Percentiles rank a stretch among this genome's conserved stretches.
phyloP scores from a whole-genome alignment of 2,888 invertebrate species.

The Matsumyia berberina region DNA sequence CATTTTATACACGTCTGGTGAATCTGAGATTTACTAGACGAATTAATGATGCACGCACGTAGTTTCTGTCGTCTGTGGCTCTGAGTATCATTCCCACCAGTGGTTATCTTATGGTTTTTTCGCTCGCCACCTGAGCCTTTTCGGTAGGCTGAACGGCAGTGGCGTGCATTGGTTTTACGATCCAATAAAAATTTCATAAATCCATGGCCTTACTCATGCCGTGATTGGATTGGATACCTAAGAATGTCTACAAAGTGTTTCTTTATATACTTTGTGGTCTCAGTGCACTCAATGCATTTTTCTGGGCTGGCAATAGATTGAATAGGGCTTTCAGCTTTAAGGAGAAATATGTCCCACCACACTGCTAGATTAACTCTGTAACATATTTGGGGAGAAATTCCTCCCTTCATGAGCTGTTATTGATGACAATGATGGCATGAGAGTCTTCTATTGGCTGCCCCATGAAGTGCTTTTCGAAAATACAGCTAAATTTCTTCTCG shows the following conservation, averaged over 20 bases:
- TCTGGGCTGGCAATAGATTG: no score
- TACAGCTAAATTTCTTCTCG: no score
- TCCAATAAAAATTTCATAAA: conserved; percentile 32
- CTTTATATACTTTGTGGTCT: no score
- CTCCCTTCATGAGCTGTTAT: no score
- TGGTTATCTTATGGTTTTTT: conserved; percentile 26
- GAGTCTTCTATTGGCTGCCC: no score
- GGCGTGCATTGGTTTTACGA: conserved; percentile 54
- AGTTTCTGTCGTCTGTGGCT: conserved; percentile 66
- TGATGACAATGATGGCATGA: no score
- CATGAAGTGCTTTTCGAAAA: no score
- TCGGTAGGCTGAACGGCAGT: conserved; percentile 45
- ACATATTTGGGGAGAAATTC: no score
- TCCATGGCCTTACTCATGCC: neutral
- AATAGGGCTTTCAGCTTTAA: no score
- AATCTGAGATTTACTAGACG: conserved; percentile 76
- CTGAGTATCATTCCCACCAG: conserved; percentile 61
- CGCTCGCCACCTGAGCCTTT: conserved; percentile 37
- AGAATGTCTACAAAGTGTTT: neutral
- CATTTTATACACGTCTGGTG: conserved; percentile 72
- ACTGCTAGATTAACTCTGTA: no score
- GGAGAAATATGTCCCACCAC: no score
- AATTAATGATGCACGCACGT: conserved; percentile 76
- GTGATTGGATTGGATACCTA: neutral
- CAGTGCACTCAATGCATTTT: no score